These are phyloP conservation scores for Sitta carolinensis DNA, from an alignment of 2,797 vertebrate species.

Conservation along the genomic window DNA sequence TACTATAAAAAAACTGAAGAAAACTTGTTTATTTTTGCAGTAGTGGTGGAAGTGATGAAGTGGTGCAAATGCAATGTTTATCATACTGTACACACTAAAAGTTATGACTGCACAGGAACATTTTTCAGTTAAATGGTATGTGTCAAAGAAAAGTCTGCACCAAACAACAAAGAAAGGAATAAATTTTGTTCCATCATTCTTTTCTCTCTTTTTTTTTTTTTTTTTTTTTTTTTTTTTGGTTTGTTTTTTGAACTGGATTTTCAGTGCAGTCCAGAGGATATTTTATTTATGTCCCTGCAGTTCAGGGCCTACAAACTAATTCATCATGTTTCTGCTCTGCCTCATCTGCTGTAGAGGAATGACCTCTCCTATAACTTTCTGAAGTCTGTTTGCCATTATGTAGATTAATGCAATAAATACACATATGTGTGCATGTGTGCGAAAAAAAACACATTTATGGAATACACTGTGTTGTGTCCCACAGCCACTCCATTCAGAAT, in stretches of 20 bases:
- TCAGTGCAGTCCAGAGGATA: constrained; percentile 69
- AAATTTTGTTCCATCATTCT: constrained; percentile 36
- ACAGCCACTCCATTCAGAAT: constrained; percentile 20
- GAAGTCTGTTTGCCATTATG: constrained; percentile 77
- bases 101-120: constrained; percentile 57
- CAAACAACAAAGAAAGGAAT: constrained; percentile 61
- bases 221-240: neutral
- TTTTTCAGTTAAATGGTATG: constrained; percentile 70
- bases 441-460: neutral
- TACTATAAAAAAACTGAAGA: constrained; percentile 46
- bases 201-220: constrained; percentile 51
- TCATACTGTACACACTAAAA: constrained; percentile 44
- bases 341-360: constrained; percentile 78
- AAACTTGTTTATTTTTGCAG: constrained; percentile 31
- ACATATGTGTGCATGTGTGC: neutral
- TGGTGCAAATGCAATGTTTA: constrained; percentile 45
- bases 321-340: constrained; percentile 70
- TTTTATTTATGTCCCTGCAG: constrained; percentile 78
- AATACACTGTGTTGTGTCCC: neutral
- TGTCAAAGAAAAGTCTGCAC: constrained; percentile 60
- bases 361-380: constrained; percentile 75
- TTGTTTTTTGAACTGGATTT: constrained; percentile 66
- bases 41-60: constrained; percentile 47
- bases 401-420: constrained; percentile 75
- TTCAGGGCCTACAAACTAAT: constrained; percentile 72